A percentile compares a stretch with the other conserved stretches of the same genome.
Evolutionary conservation across 2,797 vertebrate genomes (phyloP).

Genomic region (Danio aesculapii): DNA sequence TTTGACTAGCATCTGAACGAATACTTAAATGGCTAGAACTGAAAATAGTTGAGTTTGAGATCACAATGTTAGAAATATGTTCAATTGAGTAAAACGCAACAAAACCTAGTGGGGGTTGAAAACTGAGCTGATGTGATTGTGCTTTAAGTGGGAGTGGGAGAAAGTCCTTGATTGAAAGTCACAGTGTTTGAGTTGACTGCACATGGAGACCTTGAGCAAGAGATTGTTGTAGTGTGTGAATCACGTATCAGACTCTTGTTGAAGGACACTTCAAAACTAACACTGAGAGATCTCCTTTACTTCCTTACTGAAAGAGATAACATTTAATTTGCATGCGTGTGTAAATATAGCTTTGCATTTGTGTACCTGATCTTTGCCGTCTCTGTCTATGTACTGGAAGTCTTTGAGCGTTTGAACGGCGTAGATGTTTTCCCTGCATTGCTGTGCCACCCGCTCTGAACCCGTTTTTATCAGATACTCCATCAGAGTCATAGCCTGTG

Average conservation of each 20-base stretch:
- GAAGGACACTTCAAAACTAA: constrained; percentile 13
- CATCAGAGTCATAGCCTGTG: constrained; percentile 94
- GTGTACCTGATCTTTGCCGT: constrained; percentile 91
- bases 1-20: not conserved
- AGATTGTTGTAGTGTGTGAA: not conserved
- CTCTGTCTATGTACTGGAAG: constrained; percentile 93
- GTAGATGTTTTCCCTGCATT: constrained; percentile 94
- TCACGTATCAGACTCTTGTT: not conserved
- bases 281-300: not conserved
- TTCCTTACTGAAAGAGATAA: constrained; percentile 1
- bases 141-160: constrained; percentile 5
- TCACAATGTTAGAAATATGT: not conserved
- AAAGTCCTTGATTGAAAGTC: constrained; percentile 44
- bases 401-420: constrained; percentile 94
- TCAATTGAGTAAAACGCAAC: not conserved
- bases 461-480: constrained; percentile 95
- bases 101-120: not conserved
- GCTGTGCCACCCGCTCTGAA: constrained; percentile 92
- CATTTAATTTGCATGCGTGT: not conserved
- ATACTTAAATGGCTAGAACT: not conserved
- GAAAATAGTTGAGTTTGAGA: not conserved
- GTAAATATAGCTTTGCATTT: constrained; percentile 16
- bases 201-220: constrained; percentile 20
- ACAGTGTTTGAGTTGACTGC: not conserved
- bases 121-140: constrained; percentile 3